Evolutionary conservation across 2,113 vertebrate genomes (phyloP).

Genomic region (Macaca nemestrina): DNA sequence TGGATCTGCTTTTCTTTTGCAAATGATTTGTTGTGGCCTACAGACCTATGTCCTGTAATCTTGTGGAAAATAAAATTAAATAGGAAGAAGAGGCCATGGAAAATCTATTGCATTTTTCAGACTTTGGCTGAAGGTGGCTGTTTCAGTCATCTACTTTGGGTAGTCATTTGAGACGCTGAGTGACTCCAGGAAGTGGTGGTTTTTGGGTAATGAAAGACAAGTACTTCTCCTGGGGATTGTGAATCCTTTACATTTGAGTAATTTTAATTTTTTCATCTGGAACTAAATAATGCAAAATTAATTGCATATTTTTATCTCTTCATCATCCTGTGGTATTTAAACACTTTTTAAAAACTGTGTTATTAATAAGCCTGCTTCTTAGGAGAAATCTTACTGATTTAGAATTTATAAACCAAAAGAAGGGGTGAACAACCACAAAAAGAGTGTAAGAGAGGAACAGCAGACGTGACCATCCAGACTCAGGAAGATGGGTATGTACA

Average conservation of each 20-base stretch:
- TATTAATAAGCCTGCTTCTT: not conserved
- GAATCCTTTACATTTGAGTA: slow-evolving; percentile 26
- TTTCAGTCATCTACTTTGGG: not conserved
- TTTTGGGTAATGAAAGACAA: not conserved
- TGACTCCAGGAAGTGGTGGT: not conserved
- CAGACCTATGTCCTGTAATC: not conserved
- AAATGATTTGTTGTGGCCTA: not conserved
- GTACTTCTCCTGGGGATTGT: not conserved
- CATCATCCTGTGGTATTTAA: slow-evolving; percentile 28
- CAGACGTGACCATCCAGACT: not conserved
- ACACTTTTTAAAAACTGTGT: not conserved
- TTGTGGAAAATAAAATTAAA: not conserved
- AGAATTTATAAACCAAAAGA: not conserved
- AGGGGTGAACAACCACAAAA: not conserved
- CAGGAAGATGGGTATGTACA: not conserved
- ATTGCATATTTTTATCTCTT: slow-evolving; percentile 46
- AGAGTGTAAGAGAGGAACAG: not conserved
- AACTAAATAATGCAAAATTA: slow-evolving; percentile 43
- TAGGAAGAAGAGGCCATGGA: not conserved
- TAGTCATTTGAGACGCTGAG: not conserved
- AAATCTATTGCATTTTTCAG: not conserved
- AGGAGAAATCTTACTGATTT: not conserved
- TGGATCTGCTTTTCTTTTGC: not conserved
- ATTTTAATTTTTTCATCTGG: slow-evolving; percentile 53
- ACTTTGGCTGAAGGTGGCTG: not conserved